Evolutionary conservation across 2,113 vertebrate genomes (phyloP), one percentile per base, ranked within the genome.

Genomic region (Nannobrachium achirus): DNA sequence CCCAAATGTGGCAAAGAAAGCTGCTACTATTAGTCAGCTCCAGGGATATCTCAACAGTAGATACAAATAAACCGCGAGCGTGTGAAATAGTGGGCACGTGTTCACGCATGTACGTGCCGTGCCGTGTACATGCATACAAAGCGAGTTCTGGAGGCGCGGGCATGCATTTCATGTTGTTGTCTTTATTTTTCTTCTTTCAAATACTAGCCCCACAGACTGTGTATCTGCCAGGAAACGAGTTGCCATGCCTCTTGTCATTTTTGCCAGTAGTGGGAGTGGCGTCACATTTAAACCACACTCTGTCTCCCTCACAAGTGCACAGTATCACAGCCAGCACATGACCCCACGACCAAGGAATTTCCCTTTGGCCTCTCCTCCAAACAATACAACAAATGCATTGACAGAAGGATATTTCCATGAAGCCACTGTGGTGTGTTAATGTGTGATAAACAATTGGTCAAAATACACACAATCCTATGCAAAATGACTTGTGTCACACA

Each of bases 221-320:
- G 2, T 15, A 55, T 56, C 65, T 85, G 76, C 82, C 72, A 78
- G 76, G 81, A 87, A 84, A 63, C 50, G 56, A 69, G 57, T 48
- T 20, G 42, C 68, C 57, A 45, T 70, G 55, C 38, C 50, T 44
- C 69, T 76, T 80, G 44, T 50, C 19, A 16, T 40, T 61, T 33
- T 49, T 74, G 68, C 67, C 71, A 78, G 71, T 75, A 82, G 65
- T 49, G 10, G 58, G 53, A 73, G 59, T 78, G 15, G 55, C 58
- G 60, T 59, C 71, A 63, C 50, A 66, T 52, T 16, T 49, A 71
- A 71, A 71, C 45, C 14, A 69, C 16, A 7, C 25, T 69, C 74
- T 33, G 25, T 33, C 25, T 83, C 78, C 70, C 63, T 77, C 73
- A 18, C 8, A 73, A 78, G 59, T 38, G 15, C 18, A 70, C 56